These are phyloP conservation scores for Callimorpha dominula DNA, from an alignment of 2,888 invertebrate genomes.

Conservation along the genomic window DNA sequence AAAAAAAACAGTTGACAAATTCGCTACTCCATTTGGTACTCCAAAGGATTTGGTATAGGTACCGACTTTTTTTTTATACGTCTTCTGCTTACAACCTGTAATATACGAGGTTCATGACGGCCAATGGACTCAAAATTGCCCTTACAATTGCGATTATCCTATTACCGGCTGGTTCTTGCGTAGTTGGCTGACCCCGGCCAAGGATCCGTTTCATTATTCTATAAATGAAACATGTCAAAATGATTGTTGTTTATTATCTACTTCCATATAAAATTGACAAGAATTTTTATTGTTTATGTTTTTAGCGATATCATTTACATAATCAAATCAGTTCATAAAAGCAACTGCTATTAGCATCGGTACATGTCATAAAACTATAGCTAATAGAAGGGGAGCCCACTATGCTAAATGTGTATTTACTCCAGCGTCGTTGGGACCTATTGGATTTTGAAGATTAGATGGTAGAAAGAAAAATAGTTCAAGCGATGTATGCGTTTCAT, in stretches of 20 bases:
- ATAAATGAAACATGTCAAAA: slow-evolving; percentile 34
- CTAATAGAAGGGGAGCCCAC: too few relatives aligned
- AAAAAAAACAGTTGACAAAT: too few relatives aligned
- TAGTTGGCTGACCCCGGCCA: slow-evolving; percentile 49
- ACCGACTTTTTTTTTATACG: background rate
- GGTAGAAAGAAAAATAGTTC: too few relatives aligned
- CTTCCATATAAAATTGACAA: background rate
- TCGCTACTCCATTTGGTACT: too few relatives aligned
- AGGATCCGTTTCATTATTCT: slow-evolving; percentile 49
- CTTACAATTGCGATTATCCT: slow-evolving; percentile 74
- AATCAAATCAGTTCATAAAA: too few relatives aligned
- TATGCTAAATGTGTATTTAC: too few relatives aligned
- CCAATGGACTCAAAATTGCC: slow-evolving; percentile 42
- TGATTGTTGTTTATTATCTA: slow-evolving; percentile 15
- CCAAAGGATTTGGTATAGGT: too few relatives aligned
- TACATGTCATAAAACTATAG: background rate
- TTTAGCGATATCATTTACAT: too few relatives aligned
- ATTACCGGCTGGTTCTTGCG: slow-evolving; percentile 62
- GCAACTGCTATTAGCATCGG: background rate
- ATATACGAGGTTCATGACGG: slow-evolving; percentile 27
- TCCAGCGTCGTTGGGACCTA: too few relatives aligned
- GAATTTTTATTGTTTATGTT: too few relatives aligned
- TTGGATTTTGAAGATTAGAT: too few relatives aligned
- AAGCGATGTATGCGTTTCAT: too few relatives aligned
- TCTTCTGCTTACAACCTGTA: background rate